Percentiles rank a stretch among this genome's conserved stretches.
These are phyloP conservation scores for Buathra laborator DNA, from an alignment of 2,888 invertebrate species.

Conservation along the genomic window DNA sequence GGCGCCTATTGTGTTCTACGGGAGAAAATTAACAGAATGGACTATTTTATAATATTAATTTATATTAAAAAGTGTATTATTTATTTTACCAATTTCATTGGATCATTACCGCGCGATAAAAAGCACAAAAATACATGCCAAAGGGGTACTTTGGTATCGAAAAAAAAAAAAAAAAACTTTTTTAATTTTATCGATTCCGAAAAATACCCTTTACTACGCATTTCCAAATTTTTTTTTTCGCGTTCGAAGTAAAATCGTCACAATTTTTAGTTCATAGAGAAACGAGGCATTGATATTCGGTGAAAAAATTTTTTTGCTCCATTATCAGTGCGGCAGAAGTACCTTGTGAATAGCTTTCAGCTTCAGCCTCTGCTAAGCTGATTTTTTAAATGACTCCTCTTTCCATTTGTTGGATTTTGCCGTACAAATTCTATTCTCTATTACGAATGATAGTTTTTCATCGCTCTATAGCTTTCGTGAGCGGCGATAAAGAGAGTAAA, in stretches of 20 bases:
- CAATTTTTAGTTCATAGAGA: background rate
- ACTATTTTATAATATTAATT: no score
- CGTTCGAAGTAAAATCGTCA: background rate
- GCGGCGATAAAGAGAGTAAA: background rate
- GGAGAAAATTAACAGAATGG: no score
- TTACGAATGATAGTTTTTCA: background rate
- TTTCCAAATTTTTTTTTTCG: background rate
- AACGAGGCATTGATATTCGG: background rate
- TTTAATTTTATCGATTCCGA: background rate
- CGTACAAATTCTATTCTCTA: background rate
- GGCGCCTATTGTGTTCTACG: no score
- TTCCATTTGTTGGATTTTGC: background rate
- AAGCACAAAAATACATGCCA: background rate
- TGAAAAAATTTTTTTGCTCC: background rate
- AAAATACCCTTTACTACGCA: background rate
- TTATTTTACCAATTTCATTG: no score
- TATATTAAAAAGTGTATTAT: no score
- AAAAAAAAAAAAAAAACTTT: background rate
- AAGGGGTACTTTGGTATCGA: background rate
- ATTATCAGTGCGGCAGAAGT: background rate
- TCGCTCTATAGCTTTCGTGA: conserved; percentile 4
- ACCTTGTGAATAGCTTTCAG: background rate
- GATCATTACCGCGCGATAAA: no score
- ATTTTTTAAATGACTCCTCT: background rate
- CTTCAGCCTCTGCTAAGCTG: background rate